Base-by-base conservation (phyloP, 1,140 invertebrate species). In the Ceratosolen fusciceps region DNA sequence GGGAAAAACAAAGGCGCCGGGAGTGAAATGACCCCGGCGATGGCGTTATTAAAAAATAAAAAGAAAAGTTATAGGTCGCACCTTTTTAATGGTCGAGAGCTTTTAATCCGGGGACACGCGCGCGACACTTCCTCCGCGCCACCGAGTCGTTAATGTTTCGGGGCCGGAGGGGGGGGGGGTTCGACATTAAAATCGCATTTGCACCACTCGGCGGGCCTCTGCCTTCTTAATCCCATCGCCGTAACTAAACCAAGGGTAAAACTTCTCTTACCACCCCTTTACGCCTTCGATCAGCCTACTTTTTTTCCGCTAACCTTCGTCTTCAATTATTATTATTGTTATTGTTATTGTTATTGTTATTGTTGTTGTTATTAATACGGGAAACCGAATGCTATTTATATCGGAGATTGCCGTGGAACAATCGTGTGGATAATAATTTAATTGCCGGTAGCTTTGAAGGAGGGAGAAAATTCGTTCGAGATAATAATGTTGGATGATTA, bases 101-200 rank as follows among this genome's bases (percentile, higher is more conserved):
- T 70, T 80, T 80, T 80, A 80, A 80, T 80, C 79, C 19, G 39
- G 76, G 49, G 62, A 24, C 19, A 37, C 24, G 19, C 12, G 19
- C 12, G 39, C 34, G 37, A 74, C 0, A 5, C 1, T 12, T 76
- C 31, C n/a, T 71, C 34, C 10, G 39, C 24, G 31, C 47, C 39
- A 8, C 60, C 56, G 77, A 79, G 68, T 72, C 26, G 52, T 78
- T 65, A 65, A 7, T 60, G 19, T 21, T 29, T 26, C 9, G 43
- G 26, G 19, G 24, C 39, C 47, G 29, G 72, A 8, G 52, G 24
- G n/a, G 8, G 31, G 26, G 56, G 9, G 26, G 47, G 76, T 47
- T 84, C 74, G 80, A 80, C 82, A 85, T 85, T 84, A 85, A 86
- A 84, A 83, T 84, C 82, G 74, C 85, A 86, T 86, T 86, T 84